Base-by-base conservation (phyloP, 2,113 vertebrate genomes). In the Pomatostomus ruficeps region DNA sequence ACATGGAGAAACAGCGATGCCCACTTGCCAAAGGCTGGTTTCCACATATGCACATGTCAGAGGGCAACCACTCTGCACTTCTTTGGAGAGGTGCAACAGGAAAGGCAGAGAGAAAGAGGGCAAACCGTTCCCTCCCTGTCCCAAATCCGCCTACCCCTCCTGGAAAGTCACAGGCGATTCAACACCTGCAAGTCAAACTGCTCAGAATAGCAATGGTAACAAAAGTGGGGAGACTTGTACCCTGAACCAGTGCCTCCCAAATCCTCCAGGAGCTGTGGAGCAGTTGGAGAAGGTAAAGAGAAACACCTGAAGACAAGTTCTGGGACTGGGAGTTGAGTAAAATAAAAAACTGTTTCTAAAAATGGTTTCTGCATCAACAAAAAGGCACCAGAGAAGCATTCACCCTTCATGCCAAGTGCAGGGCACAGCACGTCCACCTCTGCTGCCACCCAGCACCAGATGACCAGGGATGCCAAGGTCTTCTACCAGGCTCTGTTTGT, bases 301-400 rank as follows among this genome's bases (percentile, higher is more conserved):
- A 89, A 89, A 89, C 38, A 89, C 17, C 33, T 42, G 54, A 96
- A 89, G 36, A 61, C 33, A 72, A 68, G 35, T 85, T 80, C 82
- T 74, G 46, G 63, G 72, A 90, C 46, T 24, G 6, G 55, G 67
- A 90, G 17, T 54, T 62, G 14, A 88, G 25, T 70, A 49, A 87
- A 88, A 82, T 52, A 91, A 90, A 77, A 68, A 67, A 16, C 9
- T 19, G n/a, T 58, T 93, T 35, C 79, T 94, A 93, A 83, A 90
- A 91, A 75, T 35, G 66, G 45, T 48, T 80, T 89, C 78, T 76
- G 43, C 85, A 73, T 79, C 46, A 62, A 85, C 51, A 2, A 67
- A 83, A 96, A 97, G 96, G 96, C 95, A 97, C 92, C 88, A 84
- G 75, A 84, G 70, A 54, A 88, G 78, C 67, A 72, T 65, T 68